Conservation (phyloP, 2,888 invertebrate species). For the Mimumesa dahlbomi region DNA sequence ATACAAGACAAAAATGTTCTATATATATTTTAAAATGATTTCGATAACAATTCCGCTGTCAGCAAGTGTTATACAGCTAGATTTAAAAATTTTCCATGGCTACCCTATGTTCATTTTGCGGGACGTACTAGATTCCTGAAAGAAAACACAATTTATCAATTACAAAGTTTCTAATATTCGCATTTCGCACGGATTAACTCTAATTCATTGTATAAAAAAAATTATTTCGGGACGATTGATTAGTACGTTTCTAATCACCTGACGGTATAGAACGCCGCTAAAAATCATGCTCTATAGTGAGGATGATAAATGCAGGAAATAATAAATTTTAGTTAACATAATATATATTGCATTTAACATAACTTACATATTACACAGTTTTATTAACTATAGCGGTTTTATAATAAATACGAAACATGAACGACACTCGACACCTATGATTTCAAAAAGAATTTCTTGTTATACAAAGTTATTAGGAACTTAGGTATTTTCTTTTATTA, state of each 20-base stretch:
- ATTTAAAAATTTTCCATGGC: slow-evolving; percentile 46
- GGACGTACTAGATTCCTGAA: slow-evolving; percentile 49
- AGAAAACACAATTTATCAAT: slow-evolving; percentile 51
- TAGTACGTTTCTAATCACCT: slow-evolving; percentile 42
- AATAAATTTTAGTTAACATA: slow-evolving; percentile 46
- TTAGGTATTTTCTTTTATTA: slow-evolving; percentile 24
- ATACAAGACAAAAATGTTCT: slow-evolving; percentile 46
- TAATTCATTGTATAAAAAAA: slow-evolving; percentile 25
- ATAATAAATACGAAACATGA: slow-evolving; percentile 48
- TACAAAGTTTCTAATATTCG: slow-evolving; percentile 26
- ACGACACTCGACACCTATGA: slow-evolving; percentile 28
- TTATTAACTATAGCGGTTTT: slow-evolving; percentile 31
- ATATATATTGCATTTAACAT: slow-evolving; percentile 48
- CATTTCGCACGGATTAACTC: slow-evolving; percentile 16
- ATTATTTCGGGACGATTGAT: slow-evolving; percentile 28
- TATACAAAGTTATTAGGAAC: slow-evolving; percentile 46
- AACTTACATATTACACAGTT: slow-evolving; percentile 48
- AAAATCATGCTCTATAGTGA: slow-evolving; percentile 35
- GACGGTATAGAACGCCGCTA: slow-evolving; percentile 30
- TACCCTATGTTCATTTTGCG: slow-evolving; percentile 45
- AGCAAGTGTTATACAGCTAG: slow-evolving; percentile 20
- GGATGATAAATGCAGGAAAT: slow-evolving; percentile 43
- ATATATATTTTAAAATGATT: slow-evolving; percentile 28
- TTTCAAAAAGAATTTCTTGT: slow-evolving; percentile 13
- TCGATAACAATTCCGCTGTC: slow-evolving; percentile 17